A percentile compares a stretch with the other conserved stretches of the same genome.
phyloP scores from a whole-genome alignment of 2,888 invertebrate species.

The Crocallis elinguaria region DNA sequence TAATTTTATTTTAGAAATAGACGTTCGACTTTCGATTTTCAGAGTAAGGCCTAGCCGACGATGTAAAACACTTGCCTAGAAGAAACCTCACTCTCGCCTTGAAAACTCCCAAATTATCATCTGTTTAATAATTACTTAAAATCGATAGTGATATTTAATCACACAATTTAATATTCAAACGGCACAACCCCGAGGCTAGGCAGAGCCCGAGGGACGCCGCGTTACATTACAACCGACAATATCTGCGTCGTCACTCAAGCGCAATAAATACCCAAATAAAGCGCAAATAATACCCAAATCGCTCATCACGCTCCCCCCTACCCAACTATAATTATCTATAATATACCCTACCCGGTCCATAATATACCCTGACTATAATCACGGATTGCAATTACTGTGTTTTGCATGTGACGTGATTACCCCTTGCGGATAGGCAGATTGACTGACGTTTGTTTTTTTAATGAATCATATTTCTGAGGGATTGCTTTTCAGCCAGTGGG shows the following conservation, averaged over 20 bases:
- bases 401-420: slow-evolving; percentile 60
- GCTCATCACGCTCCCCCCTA: slow-evolving; percentile 76
- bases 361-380: slow-evolving; percentile 60
- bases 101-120: too few species aligned
- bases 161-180: slow-evolving; percentile 2
- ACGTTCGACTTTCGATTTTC: too few species aligned
- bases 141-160: neutral
- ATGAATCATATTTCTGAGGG: slow-evolving; percentile 31
- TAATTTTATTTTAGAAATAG: too few species aligned
- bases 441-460: slow-evolving; percentile 39
- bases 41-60: too few species aligned
- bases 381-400: slow-evolving; percentile 58
- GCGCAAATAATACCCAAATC: slow-evolving; percentile 88
- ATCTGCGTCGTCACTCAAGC: slow-evolving; percentile 84
- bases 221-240: slow-evolving; percentile 70
- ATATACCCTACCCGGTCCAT: slow-evolving; percentile 51
- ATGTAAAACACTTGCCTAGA: too few species aligned
- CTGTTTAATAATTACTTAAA: too few species aligned
- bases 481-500: slow-evolving; percentile 15
- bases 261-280: slow-evolving; percentile 87
- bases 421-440: slow-evolving; percentile 41
- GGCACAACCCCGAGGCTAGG: neutral
- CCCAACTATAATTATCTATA: slow-evolving; percentile 82
- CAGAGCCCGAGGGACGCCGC: slow-evolving; percentile 59
- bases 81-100: too few species aligned